Percentiles rank a stretch among this genome's conserved stretches.
phyloP scores from a whole-genome alignment of 2,113 vertebrate genomes.

The Tetrax tetrax region DNA sequence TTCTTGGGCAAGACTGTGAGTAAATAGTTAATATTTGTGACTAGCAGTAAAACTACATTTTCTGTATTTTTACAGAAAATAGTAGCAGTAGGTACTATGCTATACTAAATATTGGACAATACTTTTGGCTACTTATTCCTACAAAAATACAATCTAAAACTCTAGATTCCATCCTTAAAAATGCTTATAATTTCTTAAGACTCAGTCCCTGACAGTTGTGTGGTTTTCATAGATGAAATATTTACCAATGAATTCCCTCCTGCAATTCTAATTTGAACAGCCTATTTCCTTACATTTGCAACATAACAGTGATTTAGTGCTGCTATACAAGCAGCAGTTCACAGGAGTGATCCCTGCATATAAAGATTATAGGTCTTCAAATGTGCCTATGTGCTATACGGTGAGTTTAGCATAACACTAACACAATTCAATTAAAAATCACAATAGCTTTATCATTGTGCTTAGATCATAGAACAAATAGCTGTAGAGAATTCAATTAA shows the following conservation, averaged over 20 bases:
- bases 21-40: background rate
- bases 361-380: background rate
- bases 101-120: background rate
- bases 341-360: background rate
- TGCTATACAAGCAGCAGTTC: background rate
- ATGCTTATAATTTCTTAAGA: background rate
- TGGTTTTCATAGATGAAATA: background rate
- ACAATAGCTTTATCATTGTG: constrained; percentile 55
- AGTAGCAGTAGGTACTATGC: background rate
- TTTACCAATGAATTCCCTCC: background rate
- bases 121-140: background rate
- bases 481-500: constrained; percentile 58
- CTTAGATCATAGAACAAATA: constrained; percentile 61
- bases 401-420: constrained; percentile 12
- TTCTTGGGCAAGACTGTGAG: background rate
- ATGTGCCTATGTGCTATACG: background rate
- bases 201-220: accelerated
- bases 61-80: background rate
- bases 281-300: background rate
- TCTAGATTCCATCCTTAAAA: background rate
- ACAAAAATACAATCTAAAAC: background rate
- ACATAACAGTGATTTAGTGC: background rate
- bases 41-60: background rate
- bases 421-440: constrained; percentile 66
- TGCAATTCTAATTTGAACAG: background rate